Evolutionary conservation across 2,888 invertebrate species (phyloP).

Genomic region (Tachina grossa): DNA sequence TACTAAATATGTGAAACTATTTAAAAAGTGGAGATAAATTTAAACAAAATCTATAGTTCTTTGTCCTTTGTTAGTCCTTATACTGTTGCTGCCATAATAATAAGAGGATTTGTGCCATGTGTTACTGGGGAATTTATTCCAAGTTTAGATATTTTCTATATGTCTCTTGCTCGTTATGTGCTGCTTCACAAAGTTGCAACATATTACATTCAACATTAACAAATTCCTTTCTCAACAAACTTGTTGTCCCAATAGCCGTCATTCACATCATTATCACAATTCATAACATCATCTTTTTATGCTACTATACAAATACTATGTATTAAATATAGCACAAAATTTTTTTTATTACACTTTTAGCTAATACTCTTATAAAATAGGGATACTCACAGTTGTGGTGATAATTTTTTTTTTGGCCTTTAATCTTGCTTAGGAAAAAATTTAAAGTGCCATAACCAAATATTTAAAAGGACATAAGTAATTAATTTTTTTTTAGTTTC

Average conservation of each 20-base stretch:
- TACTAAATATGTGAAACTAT: too few species aligned
- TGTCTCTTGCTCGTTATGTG: neutral
- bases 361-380: neutral
- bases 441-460: neutral
- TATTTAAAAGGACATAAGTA: neutral
- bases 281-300: neutral
- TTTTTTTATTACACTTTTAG: neutral
- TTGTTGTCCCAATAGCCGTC: constrained; percentile 5
- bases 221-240: constrained; percentile 15
- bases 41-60: neutral
- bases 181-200: neutral
- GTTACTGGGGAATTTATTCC: neutral
- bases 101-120: neutral
- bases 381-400: neutral
- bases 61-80: neutral
- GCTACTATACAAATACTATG: neutral
- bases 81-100: neutral
- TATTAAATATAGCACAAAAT: neutral
- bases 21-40: neutral
- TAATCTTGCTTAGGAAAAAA: too few species aligned
- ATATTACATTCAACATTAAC: neutral
- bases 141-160: neutral
- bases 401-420: neutral
- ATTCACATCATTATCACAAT: constrained; percentile 11
- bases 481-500: neutral